A percentile compares a stretch with the other conserved stretches of the same genome.
These are phyloP conservation scores for Lepilemur septentrionalis DNA, from an alignment of 2,797 vertebrate species.

Conservation along the genomic window DNA sequence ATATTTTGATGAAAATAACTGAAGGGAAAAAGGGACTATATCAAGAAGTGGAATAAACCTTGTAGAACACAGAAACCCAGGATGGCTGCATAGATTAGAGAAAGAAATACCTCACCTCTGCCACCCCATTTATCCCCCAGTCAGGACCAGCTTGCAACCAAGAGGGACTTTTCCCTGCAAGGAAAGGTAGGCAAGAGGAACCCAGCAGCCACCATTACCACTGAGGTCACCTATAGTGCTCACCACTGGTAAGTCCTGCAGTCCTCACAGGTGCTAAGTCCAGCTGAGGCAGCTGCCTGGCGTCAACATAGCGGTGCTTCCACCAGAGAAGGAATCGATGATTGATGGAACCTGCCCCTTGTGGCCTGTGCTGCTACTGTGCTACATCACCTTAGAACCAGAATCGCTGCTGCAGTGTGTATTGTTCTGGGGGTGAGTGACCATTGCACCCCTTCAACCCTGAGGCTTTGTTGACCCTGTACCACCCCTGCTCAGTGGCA, in stretches of 20 bases:
- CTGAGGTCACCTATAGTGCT: not conserved
- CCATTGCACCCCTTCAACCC: not conserved
- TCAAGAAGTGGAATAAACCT: not conserved
- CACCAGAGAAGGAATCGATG: not conserved
- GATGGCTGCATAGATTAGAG: not conserved
- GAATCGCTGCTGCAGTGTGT: not conserved
- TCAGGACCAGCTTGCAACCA: not conserved
- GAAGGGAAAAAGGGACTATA: not conserved
- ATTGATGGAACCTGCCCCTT: not conserved
- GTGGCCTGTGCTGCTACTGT: not conserved
- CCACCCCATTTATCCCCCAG: not conserved
- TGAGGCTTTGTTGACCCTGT: not conserved
- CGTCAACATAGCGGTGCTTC: not conserved
- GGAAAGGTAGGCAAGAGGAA: not conserved
- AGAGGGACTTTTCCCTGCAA: not conserved
- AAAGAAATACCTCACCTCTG: not conserved
- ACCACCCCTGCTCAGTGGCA: not conserved
- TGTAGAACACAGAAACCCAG: not conserved
- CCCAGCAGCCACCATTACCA: not conserved
- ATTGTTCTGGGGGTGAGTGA: not conserved
- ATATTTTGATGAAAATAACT: not conserved
- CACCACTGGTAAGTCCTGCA: not conserved
- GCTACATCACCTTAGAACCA: not conserved
- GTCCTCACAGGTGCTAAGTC: not conserved
- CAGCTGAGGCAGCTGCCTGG: not conserved